Evolutionary conservation across 1,140 invertebrate genomes (phyloP).

Genomic region (Laupala kohalensis): DNA sequence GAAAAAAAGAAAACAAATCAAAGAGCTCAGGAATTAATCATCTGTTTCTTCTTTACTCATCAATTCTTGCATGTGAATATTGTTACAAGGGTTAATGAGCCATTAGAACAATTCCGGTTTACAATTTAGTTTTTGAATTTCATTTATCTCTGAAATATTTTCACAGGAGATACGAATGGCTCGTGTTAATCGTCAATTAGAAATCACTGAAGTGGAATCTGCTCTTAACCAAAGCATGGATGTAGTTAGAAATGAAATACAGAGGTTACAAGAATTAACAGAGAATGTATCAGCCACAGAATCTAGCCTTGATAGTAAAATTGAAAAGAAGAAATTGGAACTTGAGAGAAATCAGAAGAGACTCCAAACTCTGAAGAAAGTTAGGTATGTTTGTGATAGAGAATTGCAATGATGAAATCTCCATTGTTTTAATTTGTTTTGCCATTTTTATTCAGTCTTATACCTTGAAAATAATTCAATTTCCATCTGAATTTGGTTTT

Average conservation of each 20-base stretch:
- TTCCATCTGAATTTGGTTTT: too few species aligned
- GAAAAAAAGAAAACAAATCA: too few species aligned
- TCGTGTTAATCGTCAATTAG: constrained; percentile 62
- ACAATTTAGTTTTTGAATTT: too few species aligned
- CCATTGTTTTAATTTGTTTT: too few species aligned
- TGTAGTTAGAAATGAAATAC: constrained; percentile 51
- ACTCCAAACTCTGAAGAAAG: constrained; percentile 83
- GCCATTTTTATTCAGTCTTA: too few species aligned
- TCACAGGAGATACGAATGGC: constrained; percentile 43
- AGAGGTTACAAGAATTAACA: constrained; percentile 56
- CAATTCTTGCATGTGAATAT: too few species aligned
- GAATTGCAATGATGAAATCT: neutral
- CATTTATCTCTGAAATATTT: too few species aligned
- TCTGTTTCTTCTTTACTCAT: too few species aligned
- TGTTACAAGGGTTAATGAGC: too few species aligned
- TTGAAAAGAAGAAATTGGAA: constrained; percentile 80
- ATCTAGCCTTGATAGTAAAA: constrained; percentile 75
- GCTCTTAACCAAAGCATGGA: constrained; percentile 56
- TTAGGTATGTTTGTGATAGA: constrained; percentile 42
- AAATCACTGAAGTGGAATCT: constrained; percentile 68
- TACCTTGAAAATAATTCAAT: too few species aligned
- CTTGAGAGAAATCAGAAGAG: constrained; percentile 87
- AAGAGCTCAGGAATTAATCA: too few species aligned
- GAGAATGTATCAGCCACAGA: constrained; percentile 75
- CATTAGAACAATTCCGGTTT: too few species aligned